Evolutionary conservation across 2,888 invertebrate genomes (phyloP).

Genomic region (Matsumyia berberina): DNA sequence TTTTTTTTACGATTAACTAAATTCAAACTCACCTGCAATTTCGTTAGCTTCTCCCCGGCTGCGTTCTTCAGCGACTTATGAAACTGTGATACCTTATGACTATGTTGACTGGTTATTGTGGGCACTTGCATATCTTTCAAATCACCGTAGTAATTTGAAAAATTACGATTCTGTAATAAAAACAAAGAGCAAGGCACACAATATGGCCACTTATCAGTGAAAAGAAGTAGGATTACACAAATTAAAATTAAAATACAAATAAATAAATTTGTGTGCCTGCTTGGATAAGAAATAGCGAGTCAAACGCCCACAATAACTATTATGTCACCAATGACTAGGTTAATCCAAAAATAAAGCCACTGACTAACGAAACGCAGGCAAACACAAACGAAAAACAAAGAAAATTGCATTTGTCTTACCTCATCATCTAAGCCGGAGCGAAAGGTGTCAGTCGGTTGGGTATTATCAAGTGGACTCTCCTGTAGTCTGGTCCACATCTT

Average conservation of each 20-base stretch:
- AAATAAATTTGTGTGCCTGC: slow-evolving; percentile 64
- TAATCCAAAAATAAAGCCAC: slow-evolving; percentile 29
- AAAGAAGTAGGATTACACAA: slow-evolving; percentile 10
- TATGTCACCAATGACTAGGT: slow-evolving; percentile 30
- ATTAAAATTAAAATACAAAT: not conserved
- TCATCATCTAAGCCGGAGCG: slow-evolving; percentile 90
- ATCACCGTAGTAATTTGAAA: slow-evolving; percentile 92
- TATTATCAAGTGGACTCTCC: slow-evolving; percentile 90
- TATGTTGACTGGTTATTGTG: slow-evolving; percentile 93
- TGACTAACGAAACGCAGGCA: slow-evolving; percentile 58
- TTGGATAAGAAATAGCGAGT: slow-evolving; percentile 28
- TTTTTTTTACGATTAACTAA: too few relatives aligned
- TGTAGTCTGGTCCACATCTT: slow-evolving; percentile 96
- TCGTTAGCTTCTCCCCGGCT: slow-evolving; percentile 92
- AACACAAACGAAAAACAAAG: slow-evolving; percentile 49
- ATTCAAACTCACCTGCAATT: slow-evolving; percentile 90
- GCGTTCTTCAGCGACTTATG: slow-evolving; percentile 96
- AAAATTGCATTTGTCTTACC: slow-evolving; percentile 84
- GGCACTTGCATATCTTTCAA: slow-evolving; percentile 96
- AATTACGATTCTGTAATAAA: slow-evolving; percentile 85
- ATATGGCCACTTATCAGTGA: slow-evolving; percentile 74
- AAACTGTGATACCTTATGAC: slow-evolving; percentile 97
- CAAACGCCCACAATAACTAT: slow-evolving; percentile 68
- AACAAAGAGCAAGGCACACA: slow-evolving; percentile 81
- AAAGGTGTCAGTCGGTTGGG: slow-evolving; percentile 86